phyloP scores from a whole-genome alignment of 1,140 invertebrate species.

The Rhopalosiphum maidis region DNA sequence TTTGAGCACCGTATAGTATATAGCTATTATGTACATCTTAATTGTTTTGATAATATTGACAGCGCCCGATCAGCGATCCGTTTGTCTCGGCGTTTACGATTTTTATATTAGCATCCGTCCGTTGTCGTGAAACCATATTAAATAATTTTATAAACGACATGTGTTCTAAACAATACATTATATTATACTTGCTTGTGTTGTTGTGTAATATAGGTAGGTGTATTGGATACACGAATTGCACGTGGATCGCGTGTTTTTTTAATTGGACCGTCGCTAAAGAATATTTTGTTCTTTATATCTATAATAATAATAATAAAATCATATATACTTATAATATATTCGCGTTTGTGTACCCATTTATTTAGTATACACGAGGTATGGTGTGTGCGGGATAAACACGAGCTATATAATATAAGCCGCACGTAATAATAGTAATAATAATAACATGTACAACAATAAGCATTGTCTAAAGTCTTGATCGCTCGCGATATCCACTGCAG shows the following conservation, averaged over 20 bases:
- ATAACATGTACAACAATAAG: background rate
- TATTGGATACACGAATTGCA: background rate
- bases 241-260: background rate
- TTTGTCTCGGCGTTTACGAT: background rate
- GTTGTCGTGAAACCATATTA: background rate
- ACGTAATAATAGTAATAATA: background rate
- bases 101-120: background rate
- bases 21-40: too few relatives aligned
- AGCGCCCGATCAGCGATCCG: too few relatives aligned
- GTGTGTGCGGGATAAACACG: background rate
- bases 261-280: background rate
- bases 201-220: background rate
- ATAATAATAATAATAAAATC: background rate
- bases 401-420: background rate
- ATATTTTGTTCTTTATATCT: slow-evolving; percentile 7
- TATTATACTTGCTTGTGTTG: too few relatives aligned
- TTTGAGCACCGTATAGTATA: too few relatives aligned
- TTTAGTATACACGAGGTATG: background rate
- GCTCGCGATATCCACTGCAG: background rate
- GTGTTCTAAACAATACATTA: background rate
- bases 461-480: slow-evolving; percentile 25
- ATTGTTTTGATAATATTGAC: too few relatives aligned
- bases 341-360: background rate
- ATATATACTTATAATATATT: slow-evolving; percentile 5
- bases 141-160: background rate